Evolutionary conservation across 2,797 vertebrate species (phyloP).

Genomic region (Alectoris magna): DNA sequence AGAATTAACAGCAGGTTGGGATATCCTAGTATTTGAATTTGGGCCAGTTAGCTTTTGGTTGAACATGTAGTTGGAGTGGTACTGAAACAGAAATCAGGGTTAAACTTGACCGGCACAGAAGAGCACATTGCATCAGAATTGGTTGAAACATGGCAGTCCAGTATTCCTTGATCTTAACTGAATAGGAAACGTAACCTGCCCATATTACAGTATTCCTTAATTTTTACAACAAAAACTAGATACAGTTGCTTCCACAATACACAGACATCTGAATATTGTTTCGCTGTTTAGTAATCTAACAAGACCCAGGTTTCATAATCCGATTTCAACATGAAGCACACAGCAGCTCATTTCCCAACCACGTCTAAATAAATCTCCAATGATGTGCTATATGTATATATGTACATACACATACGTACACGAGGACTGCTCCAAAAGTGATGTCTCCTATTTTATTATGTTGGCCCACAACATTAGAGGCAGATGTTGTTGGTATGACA

Average conservation of each 20-base stretch:
- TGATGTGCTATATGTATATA: neutral
- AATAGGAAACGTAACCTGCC: neutral
- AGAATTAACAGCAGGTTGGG: neutral
- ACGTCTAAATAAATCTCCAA: neutral
- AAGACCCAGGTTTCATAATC: neutral
- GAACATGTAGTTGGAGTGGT: neutral
- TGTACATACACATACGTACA: too few species aligned
- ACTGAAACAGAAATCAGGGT: neutral
- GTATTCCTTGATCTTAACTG: neutral
- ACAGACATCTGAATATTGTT: neutral
- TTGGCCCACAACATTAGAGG: too few species aligned
- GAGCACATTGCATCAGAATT: neutral
- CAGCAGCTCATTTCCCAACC: neutral
- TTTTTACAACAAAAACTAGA: neutral
- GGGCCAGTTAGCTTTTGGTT: neutral
- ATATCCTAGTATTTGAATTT: neutral
- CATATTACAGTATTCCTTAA: neutral
- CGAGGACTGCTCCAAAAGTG: too few species aligned
- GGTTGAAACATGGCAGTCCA: neutral
- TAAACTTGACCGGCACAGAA: neutral
- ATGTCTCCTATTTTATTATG: too few species aligned
- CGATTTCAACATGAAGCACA: neutral
- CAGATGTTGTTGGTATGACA: too few species aligned
- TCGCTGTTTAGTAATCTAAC: neutral
- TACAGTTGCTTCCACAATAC: neutral